A percentile compares a stretch with the other conserved stretches of the same genome.
These are phyloP conservation scores for Aphelenchoides avenae DNA, from an alignment of 1,140 invertebrate species.

Conservation along the genomic window DNA sequence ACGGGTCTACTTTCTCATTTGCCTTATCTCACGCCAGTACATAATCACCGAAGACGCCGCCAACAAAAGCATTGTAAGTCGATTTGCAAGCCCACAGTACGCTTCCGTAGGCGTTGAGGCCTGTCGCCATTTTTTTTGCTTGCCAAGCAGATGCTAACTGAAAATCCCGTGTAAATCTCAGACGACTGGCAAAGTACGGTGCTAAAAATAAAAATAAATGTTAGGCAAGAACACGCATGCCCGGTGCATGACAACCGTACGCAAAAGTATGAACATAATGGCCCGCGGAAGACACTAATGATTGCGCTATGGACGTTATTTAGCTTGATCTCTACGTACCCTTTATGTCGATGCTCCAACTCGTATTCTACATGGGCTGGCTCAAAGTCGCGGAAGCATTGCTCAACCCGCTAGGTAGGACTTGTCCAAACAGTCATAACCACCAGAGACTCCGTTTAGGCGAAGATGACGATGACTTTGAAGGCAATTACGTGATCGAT, in stretches of 20 bases:
- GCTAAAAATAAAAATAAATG: slow-evolving; percentile 9
- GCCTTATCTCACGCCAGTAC: slow-evolving; percentile 39
- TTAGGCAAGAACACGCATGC: neutral
- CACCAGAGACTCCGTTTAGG: no score
- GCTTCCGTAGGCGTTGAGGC: no score
- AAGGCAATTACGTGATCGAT: slow-evolving; percentile 33
- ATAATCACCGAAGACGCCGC: slow-evolving; percentile 16
- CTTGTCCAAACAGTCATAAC: no score
- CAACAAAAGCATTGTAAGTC: no score
- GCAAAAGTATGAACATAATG: neutral
- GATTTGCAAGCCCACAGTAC: neutral
- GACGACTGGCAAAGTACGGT: neutral
- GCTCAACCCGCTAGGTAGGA: slow-evolving; percentile 23
- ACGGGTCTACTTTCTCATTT: slow-evolving; percentile 45
- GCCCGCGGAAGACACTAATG: neutral
- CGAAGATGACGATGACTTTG: slow-evolving; percentile 36
- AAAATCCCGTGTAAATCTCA: no score
- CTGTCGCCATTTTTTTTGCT: no score
- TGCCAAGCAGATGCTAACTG: no score
- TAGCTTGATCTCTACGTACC: slow-evolving; percentile 43
- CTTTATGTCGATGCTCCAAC: slow-evolving; percentile 46
- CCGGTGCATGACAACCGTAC: neutral
- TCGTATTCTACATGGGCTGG: slow-evolving; percentile 46
- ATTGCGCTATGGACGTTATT: no score
- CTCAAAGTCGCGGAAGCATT: slow-evolving; percentile 35